These are phyloP conservation scores for Nomada goodeniana DNA, from an alignment of 2,888 invertebrate species.

Conservation along the genomic window DNA sequence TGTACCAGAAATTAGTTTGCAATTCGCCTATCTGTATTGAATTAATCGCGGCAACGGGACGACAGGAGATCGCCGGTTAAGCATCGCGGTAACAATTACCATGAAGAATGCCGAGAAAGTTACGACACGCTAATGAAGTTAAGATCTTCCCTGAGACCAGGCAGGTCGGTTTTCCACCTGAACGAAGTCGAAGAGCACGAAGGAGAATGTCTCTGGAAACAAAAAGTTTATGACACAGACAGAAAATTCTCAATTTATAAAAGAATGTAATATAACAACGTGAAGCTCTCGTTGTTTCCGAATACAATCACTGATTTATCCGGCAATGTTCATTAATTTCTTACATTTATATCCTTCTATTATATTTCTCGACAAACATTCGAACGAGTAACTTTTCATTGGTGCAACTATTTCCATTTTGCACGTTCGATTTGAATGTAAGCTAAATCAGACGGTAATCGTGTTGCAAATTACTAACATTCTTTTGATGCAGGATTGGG, in stretches of 20 bases:
- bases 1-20: conserved; percentile 47
- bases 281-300: no score
- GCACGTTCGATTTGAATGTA: no score
- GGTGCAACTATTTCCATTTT: no score
- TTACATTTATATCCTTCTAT: no score
- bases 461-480: neutral
- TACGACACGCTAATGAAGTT: conserved; percentile 71
- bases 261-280: no score
- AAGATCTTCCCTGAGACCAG: conserved; percentile 50
- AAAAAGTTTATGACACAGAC: no score
- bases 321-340: no score
- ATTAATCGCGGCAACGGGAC: conserved; percentile 43
- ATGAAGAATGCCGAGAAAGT: conserved; percentile 63
- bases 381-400: no score
- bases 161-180: conserved; percentile 20
- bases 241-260: no score
- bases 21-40: conserved; percentile 40
- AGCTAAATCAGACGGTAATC: no score
- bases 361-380: no score
- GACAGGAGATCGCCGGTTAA: conserved; percentile 41
- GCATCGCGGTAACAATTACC: conserved; percentile 68
- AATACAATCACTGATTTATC: no score
- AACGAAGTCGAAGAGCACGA: conserved; percentile 30
- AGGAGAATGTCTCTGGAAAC: neutral
- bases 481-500: conserved; percentile 6